Evolutionary conservation across 2,113 vertebrate genomes (phyloP), one percentile per base, ranked within the genome.

Genomic region (Chloebia gouldiae): DNA sequence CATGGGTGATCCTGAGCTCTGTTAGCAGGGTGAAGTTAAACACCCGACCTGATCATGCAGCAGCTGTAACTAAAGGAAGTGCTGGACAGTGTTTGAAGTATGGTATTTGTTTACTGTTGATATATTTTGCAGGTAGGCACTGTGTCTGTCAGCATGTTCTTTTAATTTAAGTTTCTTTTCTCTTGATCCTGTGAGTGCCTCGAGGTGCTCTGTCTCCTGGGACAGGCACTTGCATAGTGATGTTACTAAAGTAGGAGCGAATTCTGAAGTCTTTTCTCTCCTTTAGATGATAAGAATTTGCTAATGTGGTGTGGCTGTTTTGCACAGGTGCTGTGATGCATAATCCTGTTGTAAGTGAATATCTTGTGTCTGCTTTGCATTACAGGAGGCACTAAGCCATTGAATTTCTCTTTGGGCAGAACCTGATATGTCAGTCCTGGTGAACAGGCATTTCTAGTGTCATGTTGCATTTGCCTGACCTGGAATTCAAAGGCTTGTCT

Each of bases 291-390:
- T 73, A 69, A 87, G 57, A 81, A 44, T 50, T 82, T 73, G 23
- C 45, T 87, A 25, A 76, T 59, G 56, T 65, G 49, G 57, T 61
- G 24, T 89, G 77, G 28, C 57, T 81, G 28, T 60, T 92, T 81
- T 81, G 53, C n/a, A 64, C 39, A 87, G 61, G 53, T 79, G 37
- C 61, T 86, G n/a, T 24, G 51, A 28, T 60, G 35, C 35, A 21
- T 47, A 86, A 78, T 82, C 64, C 60, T 90, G 69, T 73, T 91
- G 64, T 76, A 81, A 81, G 63, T 60, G n/a, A 31, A 22, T 78
- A 1, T 66, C 39, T 92, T 33, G 31, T 3, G 5, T 23, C 17
- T 49, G 19, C 33, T 83, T 91, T 69, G 50, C 25, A 28, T 69
- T 77, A 20, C 1, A 11, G 68, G 60, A 75, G 51, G 31, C 17